Percentiles rank a stretch among this genome's conserved stretches.
Conservation (phyloP, 2,797 vertebrate species). For the Arnoldichthys spilopterus region DNA sequence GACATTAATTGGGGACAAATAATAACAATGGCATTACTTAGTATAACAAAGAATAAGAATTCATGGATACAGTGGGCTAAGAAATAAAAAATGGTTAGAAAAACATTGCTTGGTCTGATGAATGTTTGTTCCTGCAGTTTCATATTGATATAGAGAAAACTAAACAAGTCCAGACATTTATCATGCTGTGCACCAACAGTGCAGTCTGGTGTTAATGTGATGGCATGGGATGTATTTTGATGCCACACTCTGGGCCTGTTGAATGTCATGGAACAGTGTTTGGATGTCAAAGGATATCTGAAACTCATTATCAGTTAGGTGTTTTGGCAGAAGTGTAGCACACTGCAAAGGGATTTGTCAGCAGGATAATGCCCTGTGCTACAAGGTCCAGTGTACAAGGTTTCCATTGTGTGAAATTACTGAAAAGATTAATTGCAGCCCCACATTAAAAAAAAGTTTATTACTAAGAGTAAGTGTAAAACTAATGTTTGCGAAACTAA, state of each 20-base stretch:
- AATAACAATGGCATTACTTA: not conserved
- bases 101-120: not conserved
- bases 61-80: too few relatives aligned
- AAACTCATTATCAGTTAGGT: not conserved
- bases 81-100: not conserved
- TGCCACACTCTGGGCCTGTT: not conserved
- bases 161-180: too few relatives aligned
- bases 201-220: not conserved
- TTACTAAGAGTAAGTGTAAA: too few relatives aligned
- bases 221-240: slow-evolving; percentile 4
- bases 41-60: not conserved
- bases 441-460: too few relatives aligned
- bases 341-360: not conserved
- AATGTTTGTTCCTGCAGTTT: not conserved
- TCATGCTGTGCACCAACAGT: slow-evolving; percentile 1
- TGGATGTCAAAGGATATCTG: not conserved
- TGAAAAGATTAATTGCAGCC: too few relatives aligned
- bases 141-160: not conserved
- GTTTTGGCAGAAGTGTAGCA: not conserved
- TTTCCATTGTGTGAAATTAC: too few relatives aligned
- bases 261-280: not conserved
- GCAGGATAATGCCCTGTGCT: slow-evolving; percentile 8
- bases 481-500: too few relatives aligned
- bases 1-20: not conserved
- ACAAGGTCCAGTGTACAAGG: too few relatives aligned